phyloP scores from a whole-genome alignment of 2,113 vertebrate genomes.

The Phrynocephalus versicolor region DNA sequence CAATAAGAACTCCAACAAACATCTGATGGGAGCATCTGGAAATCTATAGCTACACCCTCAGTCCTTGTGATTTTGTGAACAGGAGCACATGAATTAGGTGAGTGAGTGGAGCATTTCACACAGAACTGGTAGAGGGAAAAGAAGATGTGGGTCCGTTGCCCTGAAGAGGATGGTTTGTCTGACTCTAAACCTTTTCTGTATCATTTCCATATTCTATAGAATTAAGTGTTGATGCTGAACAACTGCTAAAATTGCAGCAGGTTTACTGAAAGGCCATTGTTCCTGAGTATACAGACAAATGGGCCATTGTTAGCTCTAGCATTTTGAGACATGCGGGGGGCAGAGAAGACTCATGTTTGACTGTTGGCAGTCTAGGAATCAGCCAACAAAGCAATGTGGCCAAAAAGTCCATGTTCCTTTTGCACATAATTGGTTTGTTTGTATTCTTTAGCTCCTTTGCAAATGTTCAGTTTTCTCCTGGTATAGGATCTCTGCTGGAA shows the following conservation, averaged over 20 bases:
- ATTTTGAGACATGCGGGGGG: slow-evolving; percentile 22
- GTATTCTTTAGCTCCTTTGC: background rate
- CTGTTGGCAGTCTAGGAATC: background rate
- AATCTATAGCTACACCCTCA: no score
- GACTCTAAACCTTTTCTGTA: no score
- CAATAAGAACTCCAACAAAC: no score
- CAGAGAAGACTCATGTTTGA: slow-evolving; percentile 11
- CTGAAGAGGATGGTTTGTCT: background rate
- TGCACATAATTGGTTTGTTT: background rate
- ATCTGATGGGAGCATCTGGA: no score
- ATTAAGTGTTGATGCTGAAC: background rate
- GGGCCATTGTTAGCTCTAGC: slow-evolving; percentile 24
- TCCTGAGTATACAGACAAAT: background rate
- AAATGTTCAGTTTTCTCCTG: no score
- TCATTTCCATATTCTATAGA: background rate
- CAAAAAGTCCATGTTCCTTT: background rate
- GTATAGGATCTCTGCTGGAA: no score
- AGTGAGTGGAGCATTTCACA: no score
- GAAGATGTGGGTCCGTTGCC: background rate
- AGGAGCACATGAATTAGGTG: no score
- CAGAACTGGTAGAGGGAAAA: no score
- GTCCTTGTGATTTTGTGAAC: no score
- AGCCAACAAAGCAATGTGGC: slow-evolving; percentile 3
- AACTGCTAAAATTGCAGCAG: background rate
- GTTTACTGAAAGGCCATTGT: background rate